Conservation (phyloP, 2,888 invertebrate species). For the Crossocerus cetratus region DNA sequence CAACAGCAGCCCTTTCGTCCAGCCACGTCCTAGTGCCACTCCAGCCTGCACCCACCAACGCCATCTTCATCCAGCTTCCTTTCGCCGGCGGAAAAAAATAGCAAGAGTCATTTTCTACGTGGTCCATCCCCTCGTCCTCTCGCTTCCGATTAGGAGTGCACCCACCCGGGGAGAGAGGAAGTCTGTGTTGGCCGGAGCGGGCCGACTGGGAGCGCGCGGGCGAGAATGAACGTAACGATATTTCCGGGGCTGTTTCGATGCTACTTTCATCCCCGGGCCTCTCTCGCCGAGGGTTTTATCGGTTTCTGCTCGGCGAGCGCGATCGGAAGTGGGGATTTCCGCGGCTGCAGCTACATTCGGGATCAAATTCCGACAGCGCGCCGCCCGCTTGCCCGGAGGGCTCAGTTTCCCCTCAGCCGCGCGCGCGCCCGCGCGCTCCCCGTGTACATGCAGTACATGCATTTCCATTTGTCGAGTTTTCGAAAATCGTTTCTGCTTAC, state of each 20-base stretch:
- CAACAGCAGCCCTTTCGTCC: slow-evolving; percentile 26
- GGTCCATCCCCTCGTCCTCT: slow-evolving; percentile 43
- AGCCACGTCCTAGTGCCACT: slow-evolving; percentile 40
- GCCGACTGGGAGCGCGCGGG: slow-evolving; percentile 2
- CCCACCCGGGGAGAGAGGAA: too few species aligned
- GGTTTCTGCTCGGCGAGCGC: not conserved
- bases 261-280: not conserved
- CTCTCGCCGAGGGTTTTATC: slow-evolving; percentile 3
- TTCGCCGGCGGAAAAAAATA: slow-evolving; percentile 34
- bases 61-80: slow-evolving; percentile 30
- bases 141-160: slow-evolving; percentile 50
- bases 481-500: too few species aligned
- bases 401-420: not conserved
- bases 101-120: slow-evolving; percentile 45
- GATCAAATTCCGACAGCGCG: not conserved
- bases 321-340: not conserved
- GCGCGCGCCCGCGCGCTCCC: not conserved
- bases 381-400: not conserved
- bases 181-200: too few species aligned
- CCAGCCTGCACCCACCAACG: slow-evolving; percentile 18
- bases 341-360: not conserved
- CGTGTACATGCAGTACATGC: too few species aligned
- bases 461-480: too few species aligned
- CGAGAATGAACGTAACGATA: slow-evolving; percentile 25
- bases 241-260: slow-evolving; percentile 16